phyloP scores from a whole-genome alignment of 2,113 vertebrate genomes.

The Lagenorhynchus albirostris region DNA sequence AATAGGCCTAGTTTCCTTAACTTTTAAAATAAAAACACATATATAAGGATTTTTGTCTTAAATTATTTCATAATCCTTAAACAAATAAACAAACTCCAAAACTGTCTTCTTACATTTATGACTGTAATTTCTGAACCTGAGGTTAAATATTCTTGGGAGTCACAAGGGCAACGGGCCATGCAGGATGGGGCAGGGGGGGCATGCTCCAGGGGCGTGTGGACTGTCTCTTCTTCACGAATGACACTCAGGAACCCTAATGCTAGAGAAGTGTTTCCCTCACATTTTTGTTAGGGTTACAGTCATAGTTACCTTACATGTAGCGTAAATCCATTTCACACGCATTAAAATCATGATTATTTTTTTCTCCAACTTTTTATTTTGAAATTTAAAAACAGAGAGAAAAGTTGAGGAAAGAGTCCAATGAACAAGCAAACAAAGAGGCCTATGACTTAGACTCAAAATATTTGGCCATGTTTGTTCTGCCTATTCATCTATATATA shows the following conservation, averaged over 20 bases:
- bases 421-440: not conserved
- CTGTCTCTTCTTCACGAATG: not conserved
- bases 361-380: not conserved
- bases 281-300: accelerated
- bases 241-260: too few relatives aligned
- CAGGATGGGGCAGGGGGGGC: too few relatives aligned
- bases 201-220: accelerated
- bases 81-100: not conserved
- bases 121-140: not conserved
- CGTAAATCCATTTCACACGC: not conserved
- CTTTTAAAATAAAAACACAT: not conserved
- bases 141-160: not conserved
- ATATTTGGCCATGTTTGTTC: not conserved
- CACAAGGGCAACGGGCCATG: not conserved
- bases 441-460: not conserved
- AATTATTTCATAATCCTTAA: not conserved
- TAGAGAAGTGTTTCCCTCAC: not conserved
- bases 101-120: not conserved
- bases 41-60: not conserved
- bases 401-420: not conserved
- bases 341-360: not conserved
- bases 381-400: not conserved
- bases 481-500: not conserved
- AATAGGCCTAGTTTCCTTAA: not conserved
- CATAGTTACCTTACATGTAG: not conserved